Percentiles rank a stretch among this genome's conserved stretches.
Conservation (phyloP, 2,888 invertebrate species). For the Gisinianus flammeolus region DNA sequence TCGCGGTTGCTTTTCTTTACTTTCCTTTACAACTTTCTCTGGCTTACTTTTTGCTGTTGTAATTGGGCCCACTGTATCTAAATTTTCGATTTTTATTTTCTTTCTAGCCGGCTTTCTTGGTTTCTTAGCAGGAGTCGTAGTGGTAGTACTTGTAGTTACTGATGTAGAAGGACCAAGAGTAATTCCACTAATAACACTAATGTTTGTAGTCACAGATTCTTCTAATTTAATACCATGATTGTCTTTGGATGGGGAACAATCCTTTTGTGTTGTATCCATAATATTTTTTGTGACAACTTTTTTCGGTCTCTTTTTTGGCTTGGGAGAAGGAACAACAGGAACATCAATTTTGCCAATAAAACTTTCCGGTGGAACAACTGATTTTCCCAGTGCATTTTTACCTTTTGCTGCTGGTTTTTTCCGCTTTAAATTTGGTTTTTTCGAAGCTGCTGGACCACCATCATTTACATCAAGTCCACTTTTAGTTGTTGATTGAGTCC, state of each 20-base stretch:
- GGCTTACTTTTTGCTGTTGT: neutral
- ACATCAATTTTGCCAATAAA: neutral
- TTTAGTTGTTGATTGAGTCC: neutral
- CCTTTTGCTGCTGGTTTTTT: slow-evolving; percentile 12
- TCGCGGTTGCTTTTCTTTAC: slow-evolving; percentile 8
- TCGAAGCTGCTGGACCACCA: neutral
- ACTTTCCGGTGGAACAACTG: neutral
- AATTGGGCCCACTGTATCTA: neutral
- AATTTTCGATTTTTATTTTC: slow-evolving; percentile 21
- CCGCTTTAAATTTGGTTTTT: slow-evolving; percentile 27
- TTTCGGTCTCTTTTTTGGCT: slow-evolving; percentile 40
- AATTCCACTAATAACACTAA: neutral
- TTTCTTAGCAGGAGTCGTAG: slow-evolving; percentile 17
- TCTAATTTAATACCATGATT: neutral
- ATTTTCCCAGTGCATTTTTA: neutral
- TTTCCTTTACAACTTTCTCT: neutral
- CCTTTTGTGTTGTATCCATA: slow-evolving; percentile 30
- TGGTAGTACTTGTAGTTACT: neutral
- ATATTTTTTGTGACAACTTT: slow-evolving; percentile 43
- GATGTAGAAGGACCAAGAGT: neutral
- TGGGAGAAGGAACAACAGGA: neutral
- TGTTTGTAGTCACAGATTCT: neutral
- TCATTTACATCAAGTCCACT: neutral
- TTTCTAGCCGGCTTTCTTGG: slow-evolving; percentile 30
- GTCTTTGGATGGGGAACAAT: slow-evolving; percentile 11